These are phyloP conservation scores for Vulpes vulpes DNA, from an alignment of 2,113 vertebrate genomes.

Conservation along the genomic window DNA sequence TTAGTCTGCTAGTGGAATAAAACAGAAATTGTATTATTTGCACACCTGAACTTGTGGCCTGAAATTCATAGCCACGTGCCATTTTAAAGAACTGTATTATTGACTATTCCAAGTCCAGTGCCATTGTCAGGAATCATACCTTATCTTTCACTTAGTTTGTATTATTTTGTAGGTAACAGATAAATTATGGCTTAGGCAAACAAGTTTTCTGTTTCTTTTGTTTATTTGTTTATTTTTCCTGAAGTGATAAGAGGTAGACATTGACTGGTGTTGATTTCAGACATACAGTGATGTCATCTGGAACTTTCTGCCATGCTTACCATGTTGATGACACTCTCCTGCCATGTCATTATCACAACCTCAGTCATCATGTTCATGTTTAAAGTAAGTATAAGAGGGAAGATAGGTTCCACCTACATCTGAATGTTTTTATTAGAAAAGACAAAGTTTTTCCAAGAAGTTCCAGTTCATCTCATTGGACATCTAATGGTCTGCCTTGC, in stretches of 20 bases:
- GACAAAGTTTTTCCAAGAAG: background rate
- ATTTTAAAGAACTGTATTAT: background rate
- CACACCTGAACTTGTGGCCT: background rate
- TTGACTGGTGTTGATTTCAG: background rate
- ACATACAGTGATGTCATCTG: background rate
- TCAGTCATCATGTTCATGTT: background rate
- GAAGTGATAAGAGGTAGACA: background rate
- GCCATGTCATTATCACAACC: background rate
- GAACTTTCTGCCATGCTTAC: background rate
- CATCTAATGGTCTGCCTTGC: background rate
- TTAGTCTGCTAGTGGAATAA: background rate
- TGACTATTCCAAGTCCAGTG: background rate
- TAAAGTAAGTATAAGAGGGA: background rate
- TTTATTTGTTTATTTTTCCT: background rate
- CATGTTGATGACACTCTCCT: no score
- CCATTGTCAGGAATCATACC: background rate
- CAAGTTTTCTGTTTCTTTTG: background rate
- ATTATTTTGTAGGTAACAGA: background rate
- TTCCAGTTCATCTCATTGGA: background rate
- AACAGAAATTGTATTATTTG: background rate
- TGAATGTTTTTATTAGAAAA: background rate
- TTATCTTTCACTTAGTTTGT: conserved; percentile 16
- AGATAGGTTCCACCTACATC: background rate
- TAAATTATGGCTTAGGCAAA: background rate
- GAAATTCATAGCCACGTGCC: background rate